These are phyloP conservation scores for Falco punctatus DNA, from an alignment of 2,113 vertebrate genomes.

Conservation along the genomic window DNA sequence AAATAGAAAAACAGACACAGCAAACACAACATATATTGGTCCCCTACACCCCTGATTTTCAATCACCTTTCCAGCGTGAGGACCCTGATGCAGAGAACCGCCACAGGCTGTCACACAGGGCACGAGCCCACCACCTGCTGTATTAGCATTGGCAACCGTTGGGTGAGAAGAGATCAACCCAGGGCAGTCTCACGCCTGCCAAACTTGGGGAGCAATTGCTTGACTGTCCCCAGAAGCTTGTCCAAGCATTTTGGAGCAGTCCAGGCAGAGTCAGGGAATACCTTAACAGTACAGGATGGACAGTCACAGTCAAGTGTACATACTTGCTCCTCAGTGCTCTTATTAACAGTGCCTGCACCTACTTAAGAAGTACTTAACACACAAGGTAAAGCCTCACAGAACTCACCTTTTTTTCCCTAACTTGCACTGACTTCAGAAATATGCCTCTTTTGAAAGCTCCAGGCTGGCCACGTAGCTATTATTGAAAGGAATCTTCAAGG, in stretches of 20 bases:
- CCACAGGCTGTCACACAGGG: background rate
- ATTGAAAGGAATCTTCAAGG: background rate
- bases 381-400: background rate
- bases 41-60: background rate
- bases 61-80: background rate
- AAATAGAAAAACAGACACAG: background rate
- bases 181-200: background rate
- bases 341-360: background rate
- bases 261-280: background rate
- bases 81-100: background rate
- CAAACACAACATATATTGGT: background rate
- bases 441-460: background rate
- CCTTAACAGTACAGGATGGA: background rate
- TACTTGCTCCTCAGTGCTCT: background rate
- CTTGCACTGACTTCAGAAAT: background rate
- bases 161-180: background rate
- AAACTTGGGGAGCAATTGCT: background rate
- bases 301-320: background rate
- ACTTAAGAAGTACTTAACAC: background rate
- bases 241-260: background rate
- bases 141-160: accelerated
- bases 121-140: no score
- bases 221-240: background rate
- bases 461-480: background rate
- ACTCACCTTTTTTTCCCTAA: background rate